Evolutionary conservation across 35 echinoderm and acorn worm species (phyloP), one percentile per base, ranked within the genome.

Genomic region (Stichopus chloronotus): DNA sequence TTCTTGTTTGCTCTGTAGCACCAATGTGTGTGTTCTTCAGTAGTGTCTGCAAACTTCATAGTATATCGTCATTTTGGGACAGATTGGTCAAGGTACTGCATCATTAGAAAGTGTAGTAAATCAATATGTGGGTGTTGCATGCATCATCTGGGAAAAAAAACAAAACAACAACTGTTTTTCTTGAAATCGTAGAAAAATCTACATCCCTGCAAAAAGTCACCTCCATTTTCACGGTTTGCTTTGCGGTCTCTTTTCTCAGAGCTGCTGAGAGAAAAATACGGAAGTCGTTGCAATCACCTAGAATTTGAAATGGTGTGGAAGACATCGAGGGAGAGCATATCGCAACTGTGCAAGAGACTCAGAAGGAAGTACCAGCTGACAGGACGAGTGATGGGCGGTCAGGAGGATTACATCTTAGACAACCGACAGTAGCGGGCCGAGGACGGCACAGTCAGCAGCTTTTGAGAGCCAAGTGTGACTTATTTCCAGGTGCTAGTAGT

Each of bases 261-360:
- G 5, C 77, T 94, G 24, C 84, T 97, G 14, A 89, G 71, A 25
- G 80, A 93, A 71, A 97, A 95, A 23, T 97, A 97, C 57, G 96
- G 91, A 4, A 11, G 58, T 52, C 25, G 87, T 2, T 95, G 93
- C 81, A 97, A 92, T 69, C 83, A 83, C 11, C 55, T 97, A 12
- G 96, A 97, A 61, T 97, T 94, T 86, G 96, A 97, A 72, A 92
- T 97, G 78, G 86, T 97, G 8, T 97, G 96, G 96, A 97, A 97
- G 91, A 94, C 91, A 56, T 92, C 96, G 25, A 89, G 96, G 11
- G 96, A 97, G 79, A 97, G 96, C 86, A 94, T 97, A 1, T 97
- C 96, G 2, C 96, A 97, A 82, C 93, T 97, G 14, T 97, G 96
- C 52, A 97, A 97, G 60, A 91, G 96, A 82, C 77, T 94, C 3